Percentiles rank a stretch among this genome's conserved stretches.
Conservation (phyloP, 1,140 invertebrate species). For the Papilio machaon region DNA sequence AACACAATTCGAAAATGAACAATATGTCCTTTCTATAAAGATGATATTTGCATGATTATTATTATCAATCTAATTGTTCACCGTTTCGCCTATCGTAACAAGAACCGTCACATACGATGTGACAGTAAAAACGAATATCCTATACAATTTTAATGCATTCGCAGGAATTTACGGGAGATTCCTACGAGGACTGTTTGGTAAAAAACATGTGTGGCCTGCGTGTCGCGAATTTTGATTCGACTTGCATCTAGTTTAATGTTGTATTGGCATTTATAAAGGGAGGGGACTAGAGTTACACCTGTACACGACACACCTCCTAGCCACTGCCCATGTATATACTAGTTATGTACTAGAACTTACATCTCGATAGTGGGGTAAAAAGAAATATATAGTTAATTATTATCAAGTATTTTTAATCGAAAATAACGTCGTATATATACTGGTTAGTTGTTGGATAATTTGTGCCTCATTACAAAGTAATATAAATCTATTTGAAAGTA, state of each 20-base stretch:
- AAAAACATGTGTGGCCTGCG: constrained; percentile 58
- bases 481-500: constrained; percentile 16
- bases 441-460: constrained; percentile 8
- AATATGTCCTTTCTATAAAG: neutral
- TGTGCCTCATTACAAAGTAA: constrained; percentile 37
- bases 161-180: constrained; percentile 70
- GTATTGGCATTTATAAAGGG: constrained; percentile 50
- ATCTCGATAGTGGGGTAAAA: constrained; percentile 32
- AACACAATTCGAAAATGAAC: neutral
- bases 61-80: neutral
- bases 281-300: constrained; percentile 43
- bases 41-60: neutral
- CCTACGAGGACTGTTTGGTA: constrained; percentile 54
- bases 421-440: constrained; percentile 24
- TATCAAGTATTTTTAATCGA: constrained; percentile 41
- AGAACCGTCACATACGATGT: constrained; percentile 58
- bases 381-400: constrained; percentile 40
- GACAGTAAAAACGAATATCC: constrained; percentile 64
- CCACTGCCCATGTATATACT: constrained; percentile 32
- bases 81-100: neutral
- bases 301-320: constrained; percentile 51
- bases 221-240: constrained; percentile 66
- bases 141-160: constrained; percentile 78
- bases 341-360: constrained; percentile 34
- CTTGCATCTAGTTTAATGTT: constrained; percentile 47